Evolutionary conservation across 1,140 invertebrate species (phyloP), one percentile per base, ranked within the genome.

Genomic region (Bilobella aurantiaca): DNA sequence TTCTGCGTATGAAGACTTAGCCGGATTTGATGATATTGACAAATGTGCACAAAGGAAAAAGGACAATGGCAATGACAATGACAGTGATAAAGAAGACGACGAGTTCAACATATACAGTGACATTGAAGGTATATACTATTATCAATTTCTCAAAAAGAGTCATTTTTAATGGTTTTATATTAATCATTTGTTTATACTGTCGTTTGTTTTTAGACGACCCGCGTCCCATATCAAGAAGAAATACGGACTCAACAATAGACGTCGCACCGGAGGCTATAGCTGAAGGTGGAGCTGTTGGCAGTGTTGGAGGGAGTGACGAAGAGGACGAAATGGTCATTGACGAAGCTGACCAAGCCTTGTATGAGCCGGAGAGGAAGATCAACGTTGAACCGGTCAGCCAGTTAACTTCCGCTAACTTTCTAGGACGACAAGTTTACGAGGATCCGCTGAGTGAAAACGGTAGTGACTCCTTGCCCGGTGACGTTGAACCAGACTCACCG

Each of bases 81-180:
- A 31, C 60, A 49, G 46, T 67, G 12, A 69, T 18, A 66, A 64
- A 21, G 74, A 73, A 59, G 74, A 76, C 28, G 74, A 76, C 37
- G 76, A 77, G 59, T 70, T 76, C 23, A 77, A 78, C 72, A 78
- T 82, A 31, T 83, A 84, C 67, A 81, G 81, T 72, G 82, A 83
- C 66, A 82, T 83, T 58, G 81, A 82, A 58, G 69, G 70, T 68
- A 71, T 70, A 16, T 12, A 63, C 69, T 21, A 62, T 14, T 8
- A 12, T 42, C 18, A 42, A 42, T 42, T 42, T 8, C 8, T 42
- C 8, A 18, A 42, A 12, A 42, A n/a, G n/a, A n/a, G n/a, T n/a
- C n/a, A n/a, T n/a, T 42, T 42, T 42, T 42, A 42, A 42, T 42
- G 18, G 18, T 42, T 42, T 42, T 42, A 42, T n/a, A n/a, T n/a